Percentiles rank a stretch among this genome's conserved stretches.
Conservation (phyloP, 2,888 invertebrate species). For the Fragum whitleyi region DNA sequence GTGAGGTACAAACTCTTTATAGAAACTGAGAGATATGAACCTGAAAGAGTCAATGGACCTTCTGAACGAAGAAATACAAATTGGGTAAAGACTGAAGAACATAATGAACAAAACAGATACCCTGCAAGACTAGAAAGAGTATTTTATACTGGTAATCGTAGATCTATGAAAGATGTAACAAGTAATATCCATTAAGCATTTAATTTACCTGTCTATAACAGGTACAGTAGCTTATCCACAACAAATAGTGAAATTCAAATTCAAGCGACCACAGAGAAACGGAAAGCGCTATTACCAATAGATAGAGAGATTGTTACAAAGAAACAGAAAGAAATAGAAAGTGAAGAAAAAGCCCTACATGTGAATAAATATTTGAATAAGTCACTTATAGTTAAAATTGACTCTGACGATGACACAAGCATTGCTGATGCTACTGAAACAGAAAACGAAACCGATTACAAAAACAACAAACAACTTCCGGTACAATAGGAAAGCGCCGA, state of each 20-base stretch:
- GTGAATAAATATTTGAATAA: no score
- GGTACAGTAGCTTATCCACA: neutral
- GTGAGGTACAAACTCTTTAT: conserved; percentile 8
- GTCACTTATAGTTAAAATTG: no score
- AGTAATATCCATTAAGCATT: neutral
- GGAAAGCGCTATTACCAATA: neutral
- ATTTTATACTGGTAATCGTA: neutral
- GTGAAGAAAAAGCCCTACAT: no score
- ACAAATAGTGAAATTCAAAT: neutral
- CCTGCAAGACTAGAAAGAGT: neutral
- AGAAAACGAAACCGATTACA: no score
- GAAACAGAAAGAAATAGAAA: neutral
- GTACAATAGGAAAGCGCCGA: no score
- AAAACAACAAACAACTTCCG: no score
- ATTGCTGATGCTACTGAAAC: no score
- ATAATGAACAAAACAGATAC: neutral
- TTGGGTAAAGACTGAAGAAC: neutral
- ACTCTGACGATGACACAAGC: no score
- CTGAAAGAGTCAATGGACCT: neutral
- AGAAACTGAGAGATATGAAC: neutral
- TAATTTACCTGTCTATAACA: neutral
- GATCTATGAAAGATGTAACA: neutral
- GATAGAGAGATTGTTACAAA: neutral
- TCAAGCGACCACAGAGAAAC: neutral
- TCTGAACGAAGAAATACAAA: neutral